Conservation (phyloP, 2,888 invertebrate genomes). For the Tethea ocularis region DNA sequence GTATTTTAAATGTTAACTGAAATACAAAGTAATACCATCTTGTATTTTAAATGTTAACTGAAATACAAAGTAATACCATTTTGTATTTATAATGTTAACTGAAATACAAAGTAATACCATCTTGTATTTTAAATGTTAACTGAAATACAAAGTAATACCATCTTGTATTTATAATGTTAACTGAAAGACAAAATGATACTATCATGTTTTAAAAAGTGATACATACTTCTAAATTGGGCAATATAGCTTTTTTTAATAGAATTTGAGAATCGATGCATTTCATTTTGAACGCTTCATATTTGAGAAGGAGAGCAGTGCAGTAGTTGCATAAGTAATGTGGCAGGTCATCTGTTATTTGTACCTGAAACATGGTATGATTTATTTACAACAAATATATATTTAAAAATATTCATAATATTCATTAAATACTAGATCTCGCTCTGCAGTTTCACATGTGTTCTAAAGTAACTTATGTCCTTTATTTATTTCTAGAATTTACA, state of each 20-base stretch:
- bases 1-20: background rate
- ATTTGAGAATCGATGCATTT: background rate
- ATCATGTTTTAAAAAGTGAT: background rate
- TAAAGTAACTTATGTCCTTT: no score
- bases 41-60: background rate
- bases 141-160: background rate
- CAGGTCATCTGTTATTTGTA: background rate
- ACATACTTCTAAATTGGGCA: background rate
- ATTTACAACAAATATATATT: no score
- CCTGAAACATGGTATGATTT: background rate
- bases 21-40: background rate
- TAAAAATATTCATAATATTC: no score
- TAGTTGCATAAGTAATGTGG: background rate
- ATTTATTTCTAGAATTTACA: no score
- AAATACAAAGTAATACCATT: background rate
- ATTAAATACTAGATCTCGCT: no score
- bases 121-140: background rate
- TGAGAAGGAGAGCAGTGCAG: background rate
- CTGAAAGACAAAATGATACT: background rate
- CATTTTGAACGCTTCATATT: background rate
- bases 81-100: background rate
- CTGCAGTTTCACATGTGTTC: no score
- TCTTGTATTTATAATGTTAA: background rate
- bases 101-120: background rate
- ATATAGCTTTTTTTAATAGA: background rate